Base-by-base conservation (phyloP, 2,888 invertebrate genomes). In the Parelbella ahira region DNA sequence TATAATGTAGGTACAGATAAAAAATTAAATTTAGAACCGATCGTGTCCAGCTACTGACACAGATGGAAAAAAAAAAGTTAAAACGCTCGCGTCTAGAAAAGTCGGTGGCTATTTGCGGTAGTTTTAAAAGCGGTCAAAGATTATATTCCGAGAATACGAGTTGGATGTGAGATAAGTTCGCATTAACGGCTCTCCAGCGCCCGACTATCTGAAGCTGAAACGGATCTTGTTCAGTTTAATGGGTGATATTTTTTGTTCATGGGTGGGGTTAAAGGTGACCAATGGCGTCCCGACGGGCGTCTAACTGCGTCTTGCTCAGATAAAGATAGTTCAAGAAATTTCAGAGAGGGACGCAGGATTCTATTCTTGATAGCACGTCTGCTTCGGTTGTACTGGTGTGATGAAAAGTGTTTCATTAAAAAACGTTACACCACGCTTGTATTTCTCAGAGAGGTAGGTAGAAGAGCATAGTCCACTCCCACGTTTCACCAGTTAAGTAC, bases 191-290 rank as follows among this genome's bases (percentile, higher is more conserved):
- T 58, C 61, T 65, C 46, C 47, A 53, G 53, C 55, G 27, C 59
- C n/a, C n/a, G n/a, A 51, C 59, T 67, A 73, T 76, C 71, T 68
- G 67, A 63, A 64, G 60, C 68, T 77, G 82, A 78, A 83, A 78
- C 66, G 67, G 74, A 78, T 79, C 69, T 71, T 69, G 70, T 78
- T 71, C 73, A 68, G 76, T 75, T 68, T 83, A 82, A 83, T 83
- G 83, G 81, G 73, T 62, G 70, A 79, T 82, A 74, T 79, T 81
- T 82, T 83, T 79, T 73, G 64, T 77, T 73, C 72, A 72, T 81
- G 84, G 84, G 83, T 69, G 81, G 86, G 86, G 84, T 84, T 69
- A 81, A 68, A 82, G 87, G 84, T 84, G 54, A 68, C 82, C 83
- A 83, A 83, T 84, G 51, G 60, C 63, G 63, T 60, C 60, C 54